These are phyloP conservation scores for Papilio xuthus DNA, from an alignment of 1,140 invertebrate species.

Conservation along the genomic window DNA sequence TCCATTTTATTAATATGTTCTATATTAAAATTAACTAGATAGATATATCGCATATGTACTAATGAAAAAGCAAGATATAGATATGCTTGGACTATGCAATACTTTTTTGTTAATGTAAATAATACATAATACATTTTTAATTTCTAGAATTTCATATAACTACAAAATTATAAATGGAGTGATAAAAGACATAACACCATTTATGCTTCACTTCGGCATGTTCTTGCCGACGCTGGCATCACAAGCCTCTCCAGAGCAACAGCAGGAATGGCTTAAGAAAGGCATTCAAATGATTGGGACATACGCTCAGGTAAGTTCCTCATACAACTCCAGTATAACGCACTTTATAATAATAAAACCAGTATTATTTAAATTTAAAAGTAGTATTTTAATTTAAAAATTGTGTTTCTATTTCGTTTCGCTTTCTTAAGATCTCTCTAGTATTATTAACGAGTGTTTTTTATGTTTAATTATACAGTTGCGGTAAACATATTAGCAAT, in stretches of 20 bases:
- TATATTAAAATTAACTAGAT: too few species aligned
- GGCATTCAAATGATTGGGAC: constrained; percentile 93
- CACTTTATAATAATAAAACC: too few species aligned
- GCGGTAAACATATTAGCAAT: not conserved
- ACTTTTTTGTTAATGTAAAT: not conserved
- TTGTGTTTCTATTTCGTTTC: too few species aligned
- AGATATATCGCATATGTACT: too few species aligned
- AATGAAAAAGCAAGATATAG: too few species aligned
- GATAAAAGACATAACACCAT: constrained; percentile 90
- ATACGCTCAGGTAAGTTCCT: constrained; percentile 90
- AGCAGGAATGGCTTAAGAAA: constrained; percentile 90
- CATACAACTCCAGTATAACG: not conserved
- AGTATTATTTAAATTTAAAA: too few species aligned
- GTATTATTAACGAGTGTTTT: too few species aligned
- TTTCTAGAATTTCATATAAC: constrained; percentile 49
- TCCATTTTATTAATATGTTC: too few species aligned
- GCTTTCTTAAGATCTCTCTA: too few species aligned
- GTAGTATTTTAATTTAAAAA: too few species aligned
- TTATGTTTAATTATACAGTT: too few species aligned
- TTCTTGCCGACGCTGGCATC: constrained; percentile 93
- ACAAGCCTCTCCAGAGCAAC: constrained; percentile 91
- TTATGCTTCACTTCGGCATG: constrained; percentile 94
- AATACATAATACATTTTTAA: not conserved
- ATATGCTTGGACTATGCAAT: too few species aligned
- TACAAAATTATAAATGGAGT: constrained; percentile 86